Percentiles rank a stretch among this genome's conserved stretches.
Conservation (phyloP, 2,113 vertebrate species). For the Spea multiplicata region DNA sequence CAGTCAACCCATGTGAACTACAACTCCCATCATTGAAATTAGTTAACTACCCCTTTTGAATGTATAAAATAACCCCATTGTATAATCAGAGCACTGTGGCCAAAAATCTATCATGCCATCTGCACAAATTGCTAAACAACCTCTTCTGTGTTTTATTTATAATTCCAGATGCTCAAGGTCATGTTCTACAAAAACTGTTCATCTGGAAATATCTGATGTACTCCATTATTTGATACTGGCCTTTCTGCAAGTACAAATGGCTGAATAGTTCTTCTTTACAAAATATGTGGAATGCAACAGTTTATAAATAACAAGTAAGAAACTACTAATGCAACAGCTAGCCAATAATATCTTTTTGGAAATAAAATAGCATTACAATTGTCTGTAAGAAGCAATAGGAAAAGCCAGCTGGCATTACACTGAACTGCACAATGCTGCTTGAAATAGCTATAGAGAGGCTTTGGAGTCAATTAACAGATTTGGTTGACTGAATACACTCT, state of each 20-base stretch:
- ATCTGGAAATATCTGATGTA: neutral
- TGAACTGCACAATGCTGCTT: constrained; percentile 40
- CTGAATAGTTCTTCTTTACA: constrained; percentile 10
- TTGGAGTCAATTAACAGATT: constrained; percentile 30
- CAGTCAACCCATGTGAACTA: no score
- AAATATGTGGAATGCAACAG: constrained; percentile 14
- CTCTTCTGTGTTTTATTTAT: neutral
- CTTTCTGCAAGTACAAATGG: neutral
- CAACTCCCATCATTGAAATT: no score
- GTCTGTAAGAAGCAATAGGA: constrained; percentile 19
- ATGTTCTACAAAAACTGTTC: constrained; percentile 20
- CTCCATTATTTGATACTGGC: neutral
- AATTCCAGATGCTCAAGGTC: constrained; percentile 16
- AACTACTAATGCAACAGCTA: neutral
- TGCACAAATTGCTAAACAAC: no score
- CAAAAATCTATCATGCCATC: no score
- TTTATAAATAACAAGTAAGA: constrained; percentile 15
- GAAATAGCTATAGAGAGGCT: constrained; percentile 23
- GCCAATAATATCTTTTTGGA: neutral
- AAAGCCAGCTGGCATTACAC: constrained; percentile 3
- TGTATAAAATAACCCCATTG: no score
- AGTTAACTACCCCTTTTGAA: no score
- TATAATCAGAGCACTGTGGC: no score
- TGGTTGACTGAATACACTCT: constrained; percentile 31
- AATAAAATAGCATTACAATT: constrained; percentile 21